Evolutionary conservation across 2,113 vertebrate species (phyloP).

Genomic region (Ellobius talpinus): DNA sequence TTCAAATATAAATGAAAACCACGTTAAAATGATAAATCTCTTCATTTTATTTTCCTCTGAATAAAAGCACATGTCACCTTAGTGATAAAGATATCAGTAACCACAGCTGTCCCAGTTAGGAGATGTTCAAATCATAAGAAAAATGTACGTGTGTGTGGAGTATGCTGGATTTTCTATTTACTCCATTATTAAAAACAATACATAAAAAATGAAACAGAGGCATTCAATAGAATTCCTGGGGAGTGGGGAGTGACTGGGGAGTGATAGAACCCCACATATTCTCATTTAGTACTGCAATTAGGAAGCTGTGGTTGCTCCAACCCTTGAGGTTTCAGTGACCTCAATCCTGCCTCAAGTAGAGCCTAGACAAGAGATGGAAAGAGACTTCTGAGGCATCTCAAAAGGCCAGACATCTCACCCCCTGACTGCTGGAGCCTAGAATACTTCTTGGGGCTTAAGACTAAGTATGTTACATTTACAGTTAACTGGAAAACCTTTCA

Average conservation of each 20-base stretch:
- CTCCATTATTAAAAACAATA: background rate
- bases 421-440: background rate
- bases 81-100: background rate
- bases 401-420: background rate
- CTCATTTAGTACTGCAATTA: background rate
- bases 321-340: background rate
- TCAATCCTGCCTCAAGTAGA: background rate
- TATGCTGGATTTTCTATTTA: background rate
- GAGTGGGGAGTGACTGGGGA: no score
- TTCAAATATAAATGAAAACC: background rate
- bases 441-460: background rate
- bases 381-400: background rate
- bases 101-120: background rate
- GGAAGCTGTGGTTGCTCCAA: background rate
- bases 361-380: background rate
- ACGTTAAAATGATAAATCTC: background rate
- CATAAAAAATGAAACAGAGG: background rate
- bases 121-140: background rate
- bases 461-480: background rate
- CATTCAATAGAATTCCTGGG: background rate
- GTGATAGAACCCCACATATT: background rate
- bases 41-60: background rate
- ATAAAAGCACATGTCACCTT: background rate
- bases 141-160: rapidly evolving
- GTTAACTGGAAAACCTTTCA: background rate